phyloP scores from a whole-genome alignment of 2,113 vertebrate genomes.

The Alexandromys fortis region DNA sequence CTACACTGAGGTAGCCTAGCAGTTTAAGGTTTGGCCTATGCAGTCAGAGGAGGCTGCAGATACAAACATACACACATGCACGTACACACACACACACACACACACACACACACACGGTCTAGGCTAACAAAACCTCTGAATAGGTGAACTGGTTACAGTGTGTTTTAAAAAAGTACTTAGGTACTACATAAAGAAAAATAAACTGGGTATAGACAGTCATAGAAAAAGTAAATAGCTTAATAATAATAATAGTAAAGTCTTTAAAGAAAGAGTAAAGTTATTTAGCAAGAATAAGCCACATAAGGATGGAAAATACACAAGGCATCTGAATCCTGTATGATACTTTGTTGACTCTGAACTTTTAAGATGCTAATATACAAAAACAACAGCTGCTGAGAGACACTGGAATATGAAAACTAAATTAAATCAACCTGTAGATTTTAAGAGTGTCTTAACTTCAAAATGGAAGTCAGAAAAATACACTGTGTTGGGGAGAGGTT shows the following conservation, averaged over 20 bases:
- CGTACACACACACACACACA: too few species aligned
- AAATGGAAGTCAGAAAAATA: too few species aligned
- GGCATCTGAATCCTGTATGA: background rate
- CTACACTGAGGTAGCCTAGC: background rate
- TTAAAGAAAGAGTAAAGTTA: background rate
- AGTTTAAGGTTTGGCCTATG: background rate
- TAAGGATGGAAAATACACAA: background rate
- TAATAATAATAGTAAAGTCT: background rate
- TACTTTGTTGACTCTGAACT: background rate
- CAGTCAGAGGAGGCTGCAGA: too few species aligned
- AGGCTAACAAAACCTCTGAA: background rate
- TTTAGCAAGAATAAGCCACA: background rate
- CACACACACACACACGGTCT: too few species aligned
- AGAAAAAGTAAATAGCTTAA: background rate
- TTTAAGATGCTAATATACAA: too few species aligned
- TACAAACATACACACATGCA: too few species aligned
- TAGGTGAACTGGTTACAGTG: background rate
- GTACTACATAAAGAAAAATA: background rate
- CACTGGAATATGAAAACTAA: too few species aligned
- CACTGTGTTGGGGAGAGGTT: too few species aligned
- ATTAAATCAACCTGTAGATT: too few species aligned
- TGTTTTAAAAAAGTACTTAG: background rate
- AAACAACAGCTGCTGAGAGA: too few species aligned
- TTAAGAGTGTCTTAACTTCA: too few species aligned
- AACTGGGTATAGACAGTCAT: background rate